These are phyloP conservation scores for Dinocampus coccinellae DNA, from an alignment of 2,888 invertebrate species.

Conservation along the genomic window DNA sequence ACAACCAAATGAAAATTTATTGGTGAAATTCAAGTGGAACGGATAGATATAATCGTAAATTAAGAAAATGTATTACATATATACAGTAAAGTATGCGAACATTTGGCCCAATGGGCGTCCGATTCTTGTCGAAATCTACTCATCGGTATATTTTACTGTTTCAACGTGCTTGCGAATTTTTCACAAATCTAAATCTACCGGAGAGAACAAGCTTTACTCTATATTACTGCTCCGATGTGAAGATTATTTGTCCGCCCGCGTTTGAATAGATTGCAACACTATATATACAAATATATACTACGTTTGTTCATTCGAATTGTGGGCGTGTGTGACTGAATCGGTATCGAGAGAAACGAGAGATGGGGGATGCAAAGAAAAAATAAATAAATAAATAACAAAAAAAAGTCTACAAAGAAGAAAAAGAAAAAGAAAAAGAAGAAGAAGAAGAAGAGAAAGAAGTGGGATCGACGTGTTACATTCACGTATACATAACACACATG, in stretches of 20 bases:
- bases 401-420: too few relatives aligned
- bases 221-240: not conserved
- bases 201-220: not conserved
- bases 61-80: not conserved
- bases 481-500: constrained; percentile 3
- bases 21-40: constrained; percentile 25
- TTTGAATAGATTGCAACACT: constrained; percentile 17
- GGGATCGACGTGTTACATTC: constrained; percentile 17
- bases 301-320: not conserved
- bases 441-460: not conserved
- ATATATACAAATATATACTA: too few relatives aligned
- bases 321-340: constrained; percentile 18
- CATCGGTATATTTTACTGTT: constrained; percentile 19
- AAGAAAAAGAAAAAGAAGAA: not conserved
- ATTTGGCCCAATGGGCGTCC: constrained; percentile 22
- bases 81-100: constrained; percentile 11
- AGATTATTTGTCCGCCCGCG: constrained; percentile 27
- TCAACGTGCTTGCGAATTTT: constrained; percentile 6
- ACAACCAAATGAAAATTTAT: constrained; percentile 36
- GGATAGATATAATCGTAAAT: constrained; percentile 7
- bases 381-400: too few relatives aligned
- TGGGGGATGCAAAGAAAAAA: not conserved
- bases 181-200: constrained; percentile 3
- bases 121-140: constrained; percentile 22
- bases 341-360: not conserved